phyloP scores from a whole-genome alignment of 2,113 vertebrate genomes.

The Coregonus clupeaformis region DNA sequence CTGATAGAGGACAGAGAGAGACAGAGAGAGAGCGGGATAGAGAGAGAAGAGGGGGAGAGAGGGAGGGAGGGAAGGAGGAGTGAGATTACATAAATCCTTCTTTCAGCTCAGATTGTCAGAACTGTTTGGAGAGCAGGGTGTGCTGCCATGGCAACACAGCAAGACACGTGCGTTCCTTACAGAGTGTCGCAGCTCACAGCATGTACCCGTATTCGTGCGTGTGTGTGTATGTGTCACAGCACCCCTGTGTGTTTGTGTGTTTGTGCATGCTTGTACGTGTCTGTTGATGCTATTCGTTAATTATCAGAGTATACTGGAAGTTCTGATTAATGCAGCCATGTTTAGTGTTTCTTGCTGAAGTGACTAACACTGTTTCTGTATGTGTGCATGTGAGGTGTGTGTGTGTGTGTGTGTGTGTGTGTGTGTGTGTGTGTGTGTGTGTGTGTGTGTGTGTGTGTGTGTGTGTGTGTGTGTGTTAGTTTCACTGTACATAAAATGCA shows the following conservation, averaged over 20 bases:
- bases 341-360: not conserved
- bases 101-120: slow-evolving; percentile 46
- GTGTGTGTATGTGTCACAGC: slow-evolving; percentile 4
- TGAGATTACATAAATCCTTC: slow-evolving; percentile 56
- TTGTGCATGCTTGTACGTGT: not conserved
- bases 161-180: slow-evolving; percentile 40
- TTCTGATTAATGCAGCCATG: too few relatives aligned
- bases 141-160: slow-evolving; percentile 72
- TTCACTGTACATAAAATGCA: not conserved
- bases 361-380: not conserved
- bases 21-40: not conserved
- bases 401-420: slow-evolving; percentile 4
- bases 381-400: not conserved
- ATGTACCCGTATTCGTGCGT: slow-evolving; percentile 31
- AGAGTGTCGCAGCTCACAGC: slow-evolving; percentile 45
- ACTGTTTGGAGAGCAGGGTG: slow-evolving; percentile 63
- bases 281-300: not conserved
- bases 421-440: not conserved
- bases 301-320: too few relatives aligned
- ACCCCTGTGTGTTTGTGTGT: not conserved
- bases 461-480: slow-evolving; percentile 1
- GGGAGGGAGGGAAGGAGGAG: not conserved
- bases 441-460: not conserved
- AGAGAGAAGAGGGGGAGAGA: not conserved
- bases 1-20: slow-evolving; percentile 15